phyloP scores from a whole-genome alignment of 2,888 invertebrate genomes.

The Volucella zonaria region DNA sequence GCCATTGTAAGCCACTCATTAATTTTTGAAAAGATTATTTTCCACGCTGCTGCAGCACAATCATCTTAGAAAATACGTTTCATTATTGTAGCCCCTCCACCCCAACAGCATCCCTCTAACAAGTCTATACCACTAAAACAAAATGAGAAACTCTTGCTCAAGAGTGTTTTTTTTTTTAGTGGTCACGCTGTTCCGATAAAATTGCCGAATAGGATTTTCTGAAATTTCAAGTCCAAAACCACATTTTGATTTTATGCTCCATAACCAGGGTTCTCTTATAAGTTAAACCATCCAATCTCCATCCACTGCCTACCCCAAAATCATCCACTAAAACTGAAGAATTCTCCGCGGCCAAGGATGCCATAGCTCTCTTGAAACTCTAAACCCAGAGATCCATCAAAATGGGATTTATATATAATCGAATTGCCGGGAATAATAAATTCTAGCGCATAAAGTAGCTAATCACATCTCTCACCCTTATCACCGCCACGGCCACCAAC shows the following conservation, averaged over 20 bases:
- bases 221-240: conserved; percentile 61
- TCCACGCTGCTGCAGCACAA: too few relatives aligned
- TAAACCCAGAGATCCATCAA: conserved; percentile 69
- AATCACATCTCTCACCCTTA: conserved; percentile 55
- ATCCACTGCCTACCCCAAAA: conserved; percentile 9
- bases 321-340: conserved; percentile 66
- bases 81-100: too few relatives aligned
- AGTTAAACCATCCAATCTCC: conserved; percentile 6
- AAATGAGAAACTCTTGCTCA: too few relatives aligned
- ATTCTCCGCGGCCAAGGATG: neutral
- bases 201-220: conserved; percentile 66
- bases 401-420: conserved; percentile 73
- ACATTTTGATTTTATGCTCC: conserved; percentile 73
- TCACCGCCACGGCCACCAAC: conserved; percentile 14
- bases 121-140: too few relatives aligned
- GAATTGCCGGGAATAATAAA: conserved; percentile 73
- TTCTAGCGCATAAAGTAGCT: conserved; percentile 73
- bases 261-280: conserved; percentile 59
- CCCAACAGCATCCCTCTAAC: too few relatives aligned
- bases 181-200: conserved; percentile 70
- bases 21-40: too few relatives aligned
- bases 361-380: conserved; percentile 37
- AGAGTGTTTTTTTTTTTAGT: conserved; percentile 21
- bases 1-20: too few relatives aligned
- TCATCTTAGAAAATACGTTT: too few relatives aligned